A percentile compares a stretch with the other conserved stretches of the same genome.
Conservation (phyloP, 2,888 invertebrate species). For the Anticlea derivata region DNA sequence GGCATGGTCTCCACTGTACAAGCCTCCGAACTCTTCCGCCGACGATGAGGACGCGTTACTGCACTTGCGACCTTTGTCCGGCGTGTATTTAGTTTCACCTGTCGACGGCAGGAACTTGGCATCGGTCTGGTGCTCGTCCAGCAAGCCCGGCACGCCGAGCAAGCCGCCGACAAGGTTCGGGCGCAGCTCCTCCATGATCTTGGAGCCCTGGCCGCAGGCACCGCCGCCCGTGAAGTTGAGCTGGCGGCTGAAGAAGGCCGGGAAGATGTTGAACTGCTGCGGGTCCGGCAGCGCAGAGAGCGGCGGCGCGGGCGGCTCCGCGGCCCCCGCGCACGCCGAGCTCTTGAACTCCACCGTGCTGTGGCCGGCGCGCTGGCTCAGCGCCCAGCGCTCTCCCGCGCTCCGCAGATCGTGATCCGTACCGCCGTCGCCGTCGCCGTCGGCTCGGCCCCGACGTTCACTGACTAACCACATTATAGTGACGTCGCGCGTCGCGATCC, state of each 20-base stretch:
- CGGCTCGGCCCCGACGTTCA: constrained; percentile 85
- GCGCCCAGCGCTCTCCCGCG: constrained; percentile 76
- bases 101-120: constrained; percentile 82
- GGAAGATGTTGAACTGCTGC: constrained; percentile 96
- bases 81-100: constrained; percentile 82
- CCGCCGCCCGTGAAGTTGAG: constrained; percentile 90
- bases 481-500: constrained; percentile 72
- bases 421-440: constrained; percentile 77
- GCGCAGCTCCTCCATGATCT: constrained; percentile 94
- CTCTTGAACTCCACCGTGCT: constrained; percentile 94
- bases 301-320: constrained; percentile 78
- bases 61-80: constrained; percentile 87
- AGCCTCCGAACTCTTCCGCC: constrained; percentile 94
- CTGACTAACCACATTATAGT: constrained; percentile 87
- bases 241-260: constrained; percentile 95
- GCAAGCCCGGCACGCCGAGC: constrained; percentile 89
- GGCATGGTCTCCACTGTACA: constrained; percentile 90
- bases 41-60: constrained; percentile 90
- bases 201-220: constrained; percentile 87
- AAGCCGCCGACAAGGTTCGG: constrained; percentile 92
- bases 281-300: constrained; percentile 86
- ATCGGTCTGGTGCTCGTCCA: constrained; percentile 89
- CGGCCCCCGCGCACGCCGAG: constrained; percentile 87
- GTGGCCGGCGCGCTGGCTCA: constrained; percentile 82
- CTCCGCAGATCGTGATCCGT: constrained; percentile 69